These are phyloP conservation scores for Pica pica DNA, from an alignment of 2,113 vertebrate genomes.

Conservation along the genomic window DNA sequence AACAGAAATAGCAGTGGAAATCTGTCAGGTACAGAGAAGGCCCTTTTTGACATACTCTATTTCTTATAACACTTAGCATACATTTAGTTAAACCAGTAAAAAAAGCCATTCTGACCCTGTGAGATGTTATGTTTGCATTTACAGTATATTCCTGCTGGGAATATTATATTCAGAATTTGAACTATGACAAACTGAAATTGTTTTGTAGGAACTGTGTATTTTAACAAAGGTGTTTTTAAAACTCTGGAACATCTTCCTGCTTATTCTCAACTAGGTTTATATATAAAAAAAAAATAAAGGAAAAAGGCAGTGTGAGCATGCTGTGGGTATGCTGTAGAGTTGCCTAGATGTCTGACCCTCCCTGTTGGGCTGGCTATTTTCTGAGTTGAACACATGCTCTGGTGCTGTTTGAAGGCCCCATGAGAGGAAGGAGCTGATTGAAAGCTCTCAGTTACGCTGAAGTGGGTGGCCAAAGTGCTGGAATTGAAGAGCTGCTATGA, in stretches of 20 bases:
- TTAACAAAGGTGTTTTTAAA: neutral
- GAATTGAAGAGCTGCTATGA: slow-evolving; percentile 82
- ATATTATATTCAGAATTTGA: neutral
- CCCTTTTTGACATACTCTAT: neutral
- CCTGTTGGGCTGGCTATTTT: slow-evolving; percentile 48
- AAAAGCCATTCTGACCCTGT: neutral
- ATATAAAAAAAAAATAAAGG: neutral
- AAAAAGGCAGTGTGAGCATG: neutral
- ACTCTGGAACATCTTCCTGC: neutral
- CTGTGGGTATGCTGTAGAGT: neutral
- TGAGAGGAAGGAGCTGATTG: slow-evolving; percentile 60
- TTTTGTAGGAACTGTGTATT: neutral
- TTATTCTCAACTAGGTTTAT: neutral
- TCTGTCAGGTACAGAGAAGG: neutral
- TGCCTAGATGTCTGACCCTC: slow-evolving; percentile 16
- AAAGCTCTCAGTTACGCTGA: slow-evolving; percentile 67
- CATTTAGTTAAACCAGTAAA: neutral
- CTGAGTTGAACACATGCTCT: slow-evolving; percentile 66
- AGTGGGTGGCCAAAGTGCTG: slow-evolving; percentile 73
- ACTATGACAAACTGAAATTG: neutral
- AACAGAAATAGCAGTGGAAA: neutral
- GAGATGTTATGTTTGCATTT: neutral
- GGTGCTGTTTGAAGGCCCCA: slow-evolving; percentile 55
- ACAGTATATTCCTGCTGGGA: neutral
- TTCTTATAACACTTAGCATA: neutral